Evolutionary conservation across 1,140 invertebrate genomes (phyloP).

Genomic region (Mylabris phalerata): DNA sequence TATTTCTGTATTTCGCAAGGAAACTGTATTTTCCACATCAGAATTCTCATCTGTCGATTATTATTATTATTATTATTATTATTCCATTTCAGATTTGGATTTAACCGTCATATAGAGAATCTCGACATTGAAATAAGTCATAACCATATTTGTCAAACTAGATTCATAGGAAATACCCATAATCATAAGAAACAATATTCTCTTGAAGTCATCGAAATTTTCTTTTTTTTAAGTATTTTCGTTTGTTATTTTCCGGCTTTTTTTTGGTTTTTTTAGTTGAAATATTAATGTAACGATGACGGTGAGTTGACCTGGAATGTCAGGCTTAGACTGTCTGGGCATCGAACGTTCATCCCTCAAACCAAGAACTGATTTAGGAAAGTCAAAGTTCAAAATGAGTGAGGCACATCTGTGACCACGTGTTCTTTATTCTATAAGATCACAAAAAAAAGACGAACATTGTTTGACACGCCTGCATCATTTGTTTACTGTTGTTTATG

Average conservation of each 20-base stretch:
- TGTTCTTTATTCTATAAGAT: slow-evolving; percentile 14
- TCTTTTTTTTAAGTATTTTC: too few species aligned
- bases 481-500: slow-evolving; percentile 20
- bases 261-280: too few species aligned
- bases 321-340: neutral
- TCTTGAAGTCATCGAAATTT: too few species aligned
- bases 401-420: slow-evolving; percentile 24
- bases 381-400: slow-evolving; percentile 28
- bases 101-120: slow-evolving; percentile 17
- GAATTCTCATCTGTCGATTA: slow-evolving; percentile 9
- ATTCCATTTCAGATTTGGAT: slow-evolving; percentile 21
- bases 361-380: slow-evolving; percentile 26
- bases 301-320: slow-evolving; percentile 12
- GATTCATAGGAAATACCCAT: neutral
- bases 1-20: too few species aligned
- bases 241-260: too few species aligned
- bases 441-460: slow-evolving; percentile 10
- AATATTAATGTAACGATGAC: neutral
- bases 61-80: neutral
- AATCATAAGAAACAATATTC: too few species aligned
- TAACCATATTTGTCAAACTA: neutral
- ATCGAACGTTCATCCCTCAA: slow-evolving; percentile 13
- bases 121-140: slow-evolving; percentile 15
- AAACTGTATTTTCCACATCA: slow-evolving; percentile 7
- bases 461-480: slow-evolving; percentile 20